Evolutionary conservation across 2,797 vertebrate genomes (phyloP), one percentile per base, ranked within the genome.

Genomic region (Cottoperca gobio): DNA sequence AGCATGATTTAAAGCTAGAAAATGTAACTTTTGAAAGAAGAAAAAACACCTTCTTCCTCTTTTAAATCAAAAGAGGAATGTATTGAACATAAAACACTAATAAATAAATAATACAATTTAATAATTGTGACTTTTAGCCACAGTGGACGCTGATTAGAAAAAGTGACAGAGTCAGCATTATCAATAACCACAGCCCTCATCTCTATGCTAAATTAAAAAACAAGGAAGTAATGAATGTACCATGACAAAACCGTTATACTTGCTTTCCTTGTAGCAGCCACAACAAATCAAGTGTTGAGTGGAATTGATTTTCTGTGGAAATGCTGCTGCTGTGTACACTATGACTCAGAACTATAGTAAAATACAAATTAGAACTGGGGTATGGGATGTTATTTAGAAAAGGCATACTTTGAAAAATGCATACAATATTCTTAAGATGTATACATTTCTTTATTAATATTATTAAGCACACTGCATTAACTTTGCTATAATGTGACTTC

Each of bases 271-370:
- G 55, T 10, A 37, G 23, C 45, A 50, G 53, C 28, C 19, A 14
- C 33, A 48, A 49, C 19, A 48, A 19, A 64, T 43, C 23, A 24
- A 7, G 21, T 24, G 43, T 28, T 55, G n/a, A n/a, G n/a, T n/a
- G n/a, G n/a, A n/a, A n/a, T n/a, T n/a, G 55, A 54, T 61, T 48
- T 46, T 40, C 31, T 39, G 40, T 37, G 35, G 28, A 50, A 43
- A 70, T 33, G 11, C 14, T 76, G 53, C 46, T 58, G n/a, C 40
- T 42, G 65, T 58, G 26, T 33, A 33, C 66, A 48, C 14, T 37
- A 1, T 21, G 26, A 8, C 21, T 35, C 58, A 42, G 26, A 31
- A 13, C 17, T 5, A 21, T 35, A 16, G n/a, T 39, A 14, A 26
- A 37, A 43, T 4, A 24, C 48, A 23, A 17, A 33, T 17, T 35